Conservation (phyloP, 1,140 invertebrate genomes). For the Battus philenor region DNA sequence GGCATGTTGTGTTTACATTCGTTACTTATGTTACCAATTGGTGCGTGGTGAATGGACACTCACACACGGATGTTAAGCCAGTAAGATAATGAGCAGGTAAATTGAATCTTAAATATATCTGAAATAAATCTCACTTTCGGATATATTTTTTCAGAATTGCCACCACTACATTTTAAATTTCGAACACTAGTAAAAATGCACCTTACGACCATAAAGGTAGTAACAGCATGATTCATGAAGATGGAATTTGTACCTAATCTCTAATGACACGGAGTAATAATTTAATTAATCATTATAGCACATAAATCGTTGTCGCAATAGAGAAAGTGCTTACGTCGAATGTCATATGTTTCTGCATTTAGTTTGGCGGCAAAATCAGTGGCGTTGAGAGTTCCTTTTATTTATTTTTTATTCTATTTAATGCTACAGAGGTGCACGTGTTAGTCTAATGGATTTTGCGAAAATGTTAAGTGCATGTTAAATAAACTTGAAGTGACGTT, state of each 20-base stretch:
- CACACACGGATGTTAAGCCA: conserved; percentile 23
- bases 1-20: background rate
- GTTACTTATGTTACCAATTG: conserved; percentile 4
- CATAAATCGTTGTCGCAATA: conserved; percentile 40
- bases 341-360: conserved; percentile 36
- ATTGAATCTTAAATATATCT: background rate
- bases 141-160: conserved; percentile 18
- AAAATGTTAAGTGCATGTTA: conserved; percentile 16
- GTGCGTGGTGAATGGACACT: conserved; percentile 40
- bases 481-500: conserved; percentile 15
- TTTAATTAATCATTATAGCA: conserved; percentile 18
- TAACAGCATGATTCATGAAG: conserved; percentile 25
- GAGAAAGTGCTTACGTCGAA: conserved; percentile 40
- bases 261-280: conserved; percentile 20
- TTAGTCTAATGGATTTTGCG: conserved; percentile 16
- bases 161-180: conserved; percentile 32
- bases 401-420: conserved; percentile 28
- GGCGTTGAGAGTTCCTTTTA: conserved; percentile 35
- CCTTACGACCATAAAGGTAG: conserved; percentile 11
- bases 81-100: no score
- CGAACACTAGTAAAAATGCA: conserved; percentile 22
- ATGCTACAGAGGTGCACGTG: conserved; percentile 13
- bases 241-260: conserved; percentile 30
- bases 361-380: conserved; percentile 58
- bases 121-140: background rate